phyloP scores from a whole-genome alignment of 2,113 vertebrate species.

The Pseudopodoces humilis region DNA sequence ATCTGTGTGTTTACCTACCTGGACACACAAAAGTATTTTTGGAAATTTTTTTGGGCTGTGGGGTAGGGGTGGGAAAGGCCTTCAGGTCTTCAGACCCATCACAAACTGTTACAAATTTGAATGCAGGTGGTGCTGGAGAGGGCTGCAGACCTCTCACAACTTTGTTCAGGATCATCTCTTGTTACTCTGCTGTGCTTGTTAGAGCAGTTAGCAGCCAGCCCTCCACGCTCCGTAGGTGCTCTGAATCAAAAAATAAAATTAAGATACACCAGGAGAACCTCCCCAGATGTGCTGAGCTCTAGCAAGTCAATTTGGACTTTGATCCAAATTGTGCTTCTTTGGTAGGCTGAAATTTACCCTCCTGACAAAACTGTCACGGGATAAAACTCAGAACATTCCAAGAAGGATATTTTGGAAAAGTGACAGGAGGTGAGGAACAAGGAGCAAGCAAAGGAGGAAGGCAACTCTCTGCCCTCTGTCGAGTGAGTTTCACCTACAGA shows the following conservation, averaged over 20 bases:
- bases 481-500: neutral
- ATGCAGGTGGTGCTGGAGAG: neutral
- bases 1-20: conserved; percentile 17
- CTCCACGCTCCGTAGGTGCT: neutral
- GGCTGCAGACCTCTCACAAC: neutral
- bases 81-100: neutral
- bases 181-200: neutral
- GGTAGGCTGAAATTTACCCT: neutral
- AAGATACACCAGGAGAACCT: neutral
- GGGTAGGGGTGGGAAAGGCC: neutral
- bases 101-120: neutral
- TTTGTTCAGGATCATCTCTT: neutral
- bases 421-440: neutral
- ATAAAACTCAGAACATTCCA: neutral
- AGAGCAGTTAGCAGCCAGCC: neutral
- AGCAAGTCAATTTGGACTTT: neutral
- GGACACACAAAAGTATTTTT: neutral
- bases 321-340: neutral
- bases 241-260: neutral
- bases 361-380: neutral
- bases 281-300: neutral
- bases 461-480: fast-evolving
- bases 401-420: neutral
- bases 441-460: neutral
- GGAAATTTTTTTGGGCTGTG: neutral